Evolutionary conservation across 2,888 invertebrate species (phyloP).

Genomic region (Caenorhabditis doughertyi): DNA sequence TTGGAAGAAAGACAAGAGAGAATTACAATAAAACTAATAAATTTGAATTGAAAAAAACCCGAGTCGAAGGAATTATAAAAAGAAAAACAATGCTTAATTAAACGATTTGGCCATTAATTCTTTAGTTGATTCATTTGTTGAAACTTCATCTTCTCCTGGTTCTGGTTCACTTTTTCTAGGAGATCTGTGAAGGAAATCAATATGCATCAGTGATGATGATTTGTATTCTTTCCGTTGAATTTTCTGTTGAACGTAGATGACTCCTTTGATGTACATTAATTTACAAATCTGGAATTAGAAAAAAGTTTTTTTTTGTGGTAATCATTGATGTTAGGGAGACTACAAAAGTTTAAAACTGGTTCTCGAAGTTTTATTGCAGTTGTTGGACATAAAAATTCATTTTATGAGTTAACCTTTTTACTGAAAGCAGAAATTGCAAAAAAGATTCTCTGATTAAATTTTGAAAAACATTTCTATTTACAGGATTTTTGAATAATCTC

Average conservation of each 20-base stretch:
- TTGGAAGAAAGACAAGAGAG: constrained; percentile 7
- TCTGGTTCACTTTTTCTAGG: constrained; percentile 35
- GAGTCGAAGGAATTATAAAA: constrained; percentile 4
- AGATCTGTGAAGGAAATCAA: constrained; percentile 47
- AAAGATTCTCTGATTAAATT: neutral
- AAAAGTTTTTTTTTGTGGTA: neutral
- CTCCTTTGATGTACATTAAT: constrained; percentile 40
- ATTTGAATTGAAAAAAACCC: neutral
- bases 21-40: constrained; percentile 13
- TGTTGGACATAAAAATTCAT: neutral
- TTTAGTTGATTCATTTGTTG: constrained; percentile 55
- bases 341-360: constrained; percentile 6
- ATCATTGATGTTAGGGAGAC: neutral
- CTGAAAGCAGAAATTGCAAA: no score
- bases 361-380: neutral
- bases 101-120: constrained; percentile 51
- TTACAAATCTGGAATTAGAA: constrained; percentile 34
- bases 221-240: constrained; percentile 50
- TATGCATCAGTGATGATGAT: constrained; percentile 44
- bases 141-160: constrained; percentile 52
- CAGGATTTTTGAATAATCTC: neutral
- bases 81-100: neutral
- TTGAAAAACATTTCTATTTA: neutral
- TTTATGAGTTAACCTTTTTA: no score
- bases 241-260: constrained; percentile 38